Conservation (phyloP, 2,113 vertebrate genomes). For the Brachypteracias leptosomus region DNA sequence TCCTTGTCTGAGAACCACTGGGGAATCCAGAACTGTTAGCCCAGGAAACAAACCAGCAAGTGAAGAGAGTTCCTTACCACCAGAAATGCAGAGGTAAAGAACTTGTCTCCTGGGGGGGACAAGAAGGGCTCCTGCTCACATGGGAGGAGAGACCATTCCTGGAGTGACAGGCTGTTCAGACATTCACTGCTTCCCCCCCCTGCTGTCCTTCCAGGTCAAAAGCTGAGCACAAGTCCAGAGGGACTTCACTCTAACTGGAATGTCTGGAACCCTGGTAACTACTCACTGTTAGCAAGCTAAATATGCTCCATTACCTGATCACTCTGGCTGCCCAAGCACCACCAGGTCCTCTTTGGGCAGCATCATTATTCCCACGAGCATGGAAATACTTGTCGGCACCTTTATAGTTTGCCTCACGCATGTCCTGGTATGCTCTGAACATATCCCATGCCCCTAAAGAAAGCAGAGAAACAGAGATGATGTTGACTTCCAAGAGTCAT, state of each 20-base stretch:
- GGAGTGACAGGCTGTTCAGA: accelerated
- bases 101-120: not conserved
- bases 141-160: not conserved
- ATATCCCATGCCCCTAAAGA: conserved; percentile 34
- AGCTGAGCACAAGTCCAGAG: not conserved
- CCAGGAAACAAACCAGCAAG: not conserved
- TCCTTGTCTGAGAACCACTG: not conserved
- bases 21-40: accelerated
- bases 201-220: not conserved
- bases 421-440: not conserved
- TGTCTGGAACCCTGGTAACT: no score
- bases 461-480: not conserved
- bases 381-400: conserved; percentile 57
- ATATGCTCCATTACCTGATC: conserved; percentile 7
- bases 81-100: not conserved
- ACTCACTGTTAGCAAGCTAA: not conserved
- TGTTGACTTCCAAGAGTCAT: not conserved
- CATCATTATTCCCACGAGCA: conserved; percentile 58
- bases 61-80: not conserved
- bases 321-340: conserved; percentile 38
- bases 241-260: not conserved
- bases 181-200: not conserved
- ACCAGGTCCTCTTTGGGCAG: conserved; percentile 35
- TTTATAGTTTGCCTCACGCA: conserved; percentile 10
- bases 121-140: accelerated